Percentiles rank a stretch among this genome's conserved stretches.
These are phyloP conservation scores for Allophyes oxyacanthae DNA, from an alignment of 2,888 invertebrate genomes.

Conservation along the genomic window DNA sequence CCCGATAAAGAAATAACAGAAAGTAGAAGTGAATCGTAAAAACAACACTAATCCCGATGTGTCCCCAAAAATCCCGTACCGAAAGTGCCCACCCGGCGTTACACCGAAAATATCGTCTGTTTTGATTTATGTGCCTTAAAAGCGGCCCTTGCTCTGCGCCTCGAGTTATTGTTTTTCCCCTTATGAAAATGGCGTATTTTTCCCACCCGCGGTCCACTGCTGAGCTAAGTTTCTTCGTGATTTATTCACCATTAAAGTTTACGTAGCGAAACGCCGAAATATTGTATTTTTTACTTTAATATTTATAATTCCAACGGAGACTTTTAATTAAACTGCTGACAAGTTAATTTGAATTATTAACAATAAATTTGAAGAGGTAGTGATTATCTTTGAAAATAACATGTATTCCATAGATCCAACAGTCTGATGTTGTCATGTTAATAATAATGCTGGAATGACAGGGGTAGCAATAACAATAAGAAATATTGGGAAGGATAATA, in stretches of 20 bases:
- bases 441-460: conserved; percentile 1
- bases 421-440: neutral
- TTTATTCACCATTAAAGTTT: conserved; percentile 78
- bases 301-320: conserved; percentile 47
- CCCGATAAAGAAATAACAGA: conserved; percentile 77
- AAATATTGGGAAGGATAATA: neutral
- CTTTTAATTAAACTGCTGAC: conserved; percentile 21
- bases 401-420: neutral
- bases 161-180: conserved; percentile 86
- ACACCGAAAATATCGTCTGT: conserved; percentile 82
- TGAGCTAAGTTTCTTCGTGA: conserved; percentile 73
- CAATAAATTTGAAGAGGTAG: conserved; percentile 14
- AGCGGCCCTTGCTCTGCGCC: conserved; percentile 81
- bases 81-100: conserved; percentile 78
- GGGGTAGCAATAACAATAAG: conserved; percentile 19
- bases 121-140: conserved; percentile 88
- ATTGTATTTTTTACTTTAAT: conserved; percentile 60
- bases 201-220: conserved; percentile 73
- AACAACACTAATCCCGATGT: conserved; percentile 84
- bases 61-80: conserved; percentile 77
- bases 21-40: conserved; percentile 83
- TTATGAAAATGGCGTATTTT: conserved; percentile 85
- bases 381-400: conserved; percentile 5
- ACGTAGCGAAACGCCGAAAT: conserved; percentile 73
- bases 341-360: conserved; percentile 27